Percentiles rank a stretch among this genome's conserved stretches.
These are phyloP conservation scores for Carpatolechia fugitivella DNA, from an alignment of 2,888 invertebrate species.

Conservation along the genomic window DNA sequence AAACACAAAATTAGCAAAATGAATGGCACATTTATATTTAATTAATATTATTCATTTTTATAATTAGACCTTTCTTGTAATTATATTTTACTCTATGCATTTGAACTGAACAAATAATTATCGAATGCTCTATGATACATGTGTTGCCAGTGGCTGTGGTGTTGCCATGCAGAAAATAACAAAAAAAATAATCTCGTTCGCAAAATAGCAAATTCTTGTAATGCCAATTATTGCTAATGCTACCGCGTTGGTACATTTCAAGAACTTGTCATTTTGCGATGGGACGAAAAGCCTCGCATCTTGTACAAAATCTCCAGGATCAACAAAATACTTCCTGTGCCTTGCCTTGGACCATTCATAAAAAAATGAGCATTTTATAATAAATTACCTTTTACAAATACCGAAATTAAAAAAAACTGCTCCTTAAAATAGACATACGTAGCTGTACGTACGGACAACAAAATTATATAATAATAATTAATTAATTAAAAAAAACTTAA, in stretches of 20 bases:
- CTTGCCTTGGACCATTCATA: slow-evolving; percentile 46
- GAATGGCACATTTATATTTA: slow-evolving; percentile 81
- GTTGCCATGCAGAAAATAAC: slow-evolving; percentile 45
- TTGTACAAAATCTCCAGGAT: slow-evolving; percentile 63
- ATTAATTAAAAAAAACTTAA: slow-evolving; percentile 69
- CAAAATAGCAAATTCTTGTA: background rate
- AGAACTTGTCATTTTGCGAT: slow-evolving; percentile 28
- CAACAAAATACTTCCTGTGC: slow-evolving; percentile 42
- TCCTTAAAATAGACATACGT: slow-evolving; percentile 40
- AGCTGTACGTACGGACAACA: slow-evolving; percentile 55
- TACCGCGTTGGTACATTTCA: slow-evolving; percentile 23
- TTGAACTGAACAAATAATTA: slow-evolving; percentile 55
- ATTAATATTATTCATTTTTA: slow-evolving; percentile 80
- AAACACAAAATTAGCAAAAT: slow-evolving; percentile 77
- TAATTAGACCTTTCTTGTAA: slow-evolving; percentile 77
- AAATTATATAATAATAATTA: slow-evolving; percentile 50
- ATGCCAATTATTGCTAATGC: slow-evolving; percentile 1
- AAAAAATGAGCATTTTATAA: slow-evolving; percentile 47
- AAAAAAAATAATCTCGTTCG: slow-evolving; percentile 30
- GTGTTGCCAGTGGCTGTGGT: slow-evolving; percentile 36
- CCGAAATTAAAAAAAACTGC: slow-evolving; percentile 33
- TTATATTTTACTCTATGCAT: slow-evolving; percentile 71
- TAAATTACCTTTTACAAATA: slow-evolving; percentile 53
- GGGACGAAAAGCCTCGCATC: slow-evolving; percentile 51
- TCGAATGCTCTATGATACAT: slow-evolving; percentile 60